Base-by-base conservation (phyloP, 2,888 invertebrate species). In the Orthosia cruda region DNA sequence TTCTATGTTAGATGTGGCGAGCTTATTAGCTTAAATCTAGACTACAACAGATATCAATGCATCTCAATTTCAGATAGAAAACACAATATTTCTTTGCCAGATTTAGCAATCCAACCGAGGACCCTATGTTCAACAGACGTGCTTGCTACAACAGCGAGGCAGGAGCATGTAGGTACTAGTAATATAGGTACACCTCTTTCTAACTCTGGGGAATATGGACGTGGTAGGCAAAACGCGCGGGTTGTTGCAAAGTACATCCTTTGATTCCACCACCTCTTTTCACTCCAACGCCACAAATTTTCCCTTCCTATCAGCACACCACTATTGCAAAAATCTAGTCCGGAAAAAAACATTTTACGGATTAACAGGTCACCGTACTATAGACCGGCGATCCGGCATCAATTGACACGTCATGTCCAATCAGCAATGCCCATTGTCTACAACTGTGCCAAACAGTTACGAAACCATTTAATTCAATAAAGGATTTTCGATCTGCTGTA, bases 361-460 rank as follows among this genome's bases (percentile, higher is more conserved):
- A 80, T 73, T 72, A 73, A 50, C 70, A 72, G 70, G 64, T 69
- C 65, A 58, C 15, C 40, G 54, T 12, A 45, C 69, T 50, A 64
- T 75, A 52, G 70, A 59, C 68, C 67, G 63, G 61, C 71, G 47
- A 63, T 74, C 47, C 67, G 65, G 50, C 40, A 23, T 62, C 85
- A 78, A 86, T 75, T 79, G 84, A 81, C 84, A 85, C 80, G 73
- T 85, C 80, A 80, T 80, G 84, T 76, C 88, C 82, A 90, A 88
- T 87, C 83, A 68, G 77, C 85, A 88, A 89, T 86, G 77, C 75
- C 89, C 85, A 91, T 92, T 93, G 93, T 92, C 86, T 79, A 68
- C 80, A 91, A 88, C 84, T 82, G 83, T 90, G 89, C 81, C 89
- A 74, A 32, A 89, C 90, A 86, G 90, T 91, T 91, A 90, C 88